phyloP scores from a whole-genome alignment of 2,113 vertebrate species.

The Ophthalmolycus amberensis region DNA sequence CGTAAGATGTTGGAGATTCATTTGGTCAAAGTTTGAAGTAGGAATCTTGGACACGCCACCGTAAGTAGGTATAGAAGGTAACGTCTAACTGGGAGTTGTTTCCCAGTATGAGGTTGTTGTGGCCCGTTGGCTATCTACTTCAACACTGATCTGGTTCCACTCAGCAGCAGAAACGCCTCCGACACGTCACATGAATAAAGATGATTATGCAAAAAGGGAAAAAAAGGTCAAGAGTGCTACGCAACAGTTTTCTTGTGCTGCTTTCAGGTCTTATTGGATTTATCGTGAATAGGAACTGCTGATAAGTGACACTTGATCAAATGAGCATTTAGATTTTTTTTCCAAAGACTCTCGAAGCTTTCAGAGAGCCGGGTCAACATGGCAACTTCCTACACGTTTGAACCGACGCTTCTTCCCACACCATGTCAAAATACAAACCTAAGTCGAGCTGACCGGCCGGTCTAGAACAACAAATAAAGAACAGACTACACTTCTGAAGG shows the following conservation, averaged over 20 bases:
- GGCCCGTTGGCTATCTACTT: background rate
- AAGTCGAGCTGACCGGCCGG: background rate
- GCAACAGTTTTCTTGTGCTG: background rate
- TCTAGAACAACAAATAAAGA: background rate
- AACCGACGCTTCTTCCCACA: background rate
- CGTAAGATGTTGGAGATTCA: no score
- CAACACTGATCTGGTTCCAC: constrained; percentile 2
- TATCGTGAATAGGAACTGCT: background rate
- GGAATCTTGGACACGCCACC: no score
- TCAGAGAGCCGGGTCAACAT: background rate
- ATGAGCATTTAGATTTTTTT: background rate
- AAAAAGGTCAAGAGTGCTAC: background rate
- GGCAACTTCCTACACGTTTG: background rate
- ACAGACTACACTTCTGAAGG: background rate
- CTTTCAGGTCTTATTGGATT: background rate
- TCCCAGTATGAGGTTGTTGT: background rate
- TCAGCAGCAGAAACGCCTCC: constrained; percentile 9
- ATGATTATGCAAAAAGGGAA: background rate
- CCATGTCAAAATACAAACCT: background rate
- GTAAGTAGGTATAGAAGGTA: background rate
- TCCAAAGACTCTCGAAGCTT: background rate
- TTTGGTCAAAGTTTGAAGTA: no score
- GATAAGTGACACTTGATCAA: background rate
- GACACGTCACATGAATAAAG: background rate
- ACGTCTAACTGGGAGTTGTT: background rate